Evolutionary conservation across 2,888 invertebrate genomes (phyloP).

Genomic region (Ditylenchus weischeri): DNA sequence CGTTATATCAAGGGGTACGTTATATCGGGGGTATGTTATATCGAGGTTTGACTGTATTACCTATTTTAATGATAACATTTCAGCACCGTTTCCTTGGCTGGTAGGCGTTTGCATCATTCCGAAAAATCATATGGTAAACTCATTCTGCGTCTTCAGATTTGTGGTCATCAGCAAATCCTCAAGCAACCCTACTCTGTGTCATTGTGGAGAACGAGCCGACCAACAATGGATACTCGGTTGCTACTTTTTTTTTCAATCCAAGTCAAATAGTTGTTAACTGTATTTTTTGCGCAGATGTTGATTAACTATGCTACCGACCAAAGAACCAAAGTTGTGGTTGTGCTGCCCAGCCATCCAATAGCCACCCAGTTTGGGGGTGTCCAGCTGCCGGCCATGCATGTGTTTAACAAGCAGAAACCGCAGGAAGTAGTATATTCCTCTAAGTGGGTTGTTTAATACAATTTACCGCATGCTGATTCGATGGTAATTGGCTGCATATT

Average conservation of each 20-base stretch:
- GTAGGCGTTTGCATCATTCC: neutral
- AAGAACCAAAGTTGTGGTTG: constrained; percentile 34
- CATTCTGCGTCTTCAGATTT: constrained; percentile 36
- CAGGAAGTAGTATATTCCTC: constrained; percentile 31
- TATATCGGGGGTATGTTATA: no score
- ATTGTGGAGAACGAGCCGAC: constrained; percentile 47
- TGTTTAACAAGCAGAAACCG: constrained; percentile 30
- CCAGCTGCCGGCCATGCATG: constrained; percentile 31
- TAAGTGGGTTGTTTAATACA: constrained; percentile 18
- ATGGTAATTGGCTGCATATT: neutral
- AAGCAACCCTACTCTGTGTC: constrained; percentile 36
- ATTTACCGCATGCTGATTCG: constrained; percentile 14
- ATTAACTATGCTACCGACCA: constrained; percentile 46
- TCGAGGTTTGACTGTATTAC: no score
- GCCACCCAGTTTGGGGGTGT: constrained; percentile 36
- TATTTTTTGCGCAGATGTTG: constrained; percentile 38
- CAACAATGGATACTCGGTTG: constrained; percentile 47
- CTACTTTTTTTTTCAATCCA: neutral
- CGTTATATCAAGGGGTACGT: no score
- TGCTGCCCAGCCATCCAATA: constrained; percentile 41
- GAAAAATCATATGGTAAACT: neutral
- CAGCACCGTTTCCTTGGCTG: no score
- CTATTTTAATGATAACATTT: no score
- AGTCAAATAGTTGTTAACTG: neutral
- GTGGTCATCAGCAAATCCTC: constrained; percentile 37